Evolutionary conservation across 2,797 vertebrate genomes (phyloP), one percentile per base, ranked within the genome.

Genomic region (Brachyalestes nurse): DNA sequence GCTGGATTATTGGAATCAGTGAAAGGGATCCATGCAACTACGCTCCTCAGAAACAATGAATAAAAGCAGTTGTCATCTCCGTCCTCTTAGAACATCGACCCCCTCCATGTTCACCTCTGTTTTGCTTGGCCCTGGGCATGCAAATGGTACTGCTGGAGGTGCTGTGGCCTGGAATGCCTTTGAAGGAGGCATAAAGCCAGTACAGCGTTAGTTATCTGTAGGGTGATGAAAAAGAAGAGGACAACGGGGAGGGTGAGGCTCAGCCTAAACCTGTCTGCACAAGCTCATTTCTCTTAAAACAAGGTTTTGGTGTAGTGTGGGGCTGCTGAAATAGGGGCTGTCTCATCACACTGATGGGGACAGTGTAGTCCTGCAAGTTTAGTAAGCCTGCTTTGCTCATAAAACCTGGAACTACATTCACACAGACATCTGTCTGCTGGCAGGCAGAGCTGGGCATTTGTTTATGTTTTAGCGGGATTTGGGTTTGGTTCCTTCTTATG

Each of bases 91-190:
- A 75, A 78, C 64, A 79, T 17, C 65, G 5, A 21, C 75, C 61
- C 66, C 47, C 61, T 25, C 65, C 40, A 42, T 75, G 58, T 70
- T 78, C 53, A 51, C 47, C 65, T 82, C 70, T 86, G 76, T 86
- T 89, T 83, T 84, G 70, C 79, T 88, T 89, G 89, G 86, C 83
- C 42, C 55, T 67, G 78, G 65, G 87, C 81, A 75, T 84, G 82
- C 79, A 74, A 85, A 67, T 47, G 83, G 82, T 64, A 64, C 74
- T 75, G 78, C 82, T 73, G 79, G 79, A 64, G 81, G 84, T 83
- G 82, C 83, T 81, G 66, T 57, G 19, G 61, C 6, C 21, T 77
- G 85, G 87, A 91, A 90, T 89, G 84, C 81, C 84, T 85, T 88
- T 87, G 78, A 86, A 45, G 79, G 58, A 75, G 60, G 42, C 69